Percentiles rank a stretch among this genome's conserved stretches.
Evolutionary conservation across 2,888 invertebrate genomes (phyloP).

Genomic region (Apamea anceps): DNA sequence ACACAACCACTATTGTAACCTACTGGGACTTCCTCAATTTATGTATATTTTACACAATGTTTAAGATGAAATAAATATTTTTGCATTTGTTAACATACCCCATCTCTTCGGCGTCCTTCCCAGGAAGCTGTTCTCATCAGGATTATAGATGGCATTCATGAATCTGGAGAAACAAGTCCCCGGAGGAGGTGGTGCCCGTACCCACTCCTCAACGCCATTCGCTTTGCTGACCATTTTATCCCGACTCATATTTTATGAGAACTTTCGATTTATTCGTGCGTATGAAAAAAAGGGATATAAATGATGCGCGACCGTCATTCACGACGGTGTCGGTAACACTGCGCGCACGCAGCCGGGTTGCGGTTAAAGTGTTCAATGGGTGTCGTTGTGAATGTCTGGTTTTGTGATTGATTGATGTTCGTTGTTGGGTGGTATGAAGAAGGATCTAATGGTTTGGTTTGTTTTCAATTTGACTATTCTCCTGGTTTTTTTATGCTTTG

Average conservation of each 20-base stretch:
- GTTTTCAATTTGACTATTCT: neutral
- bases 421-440: neutral
- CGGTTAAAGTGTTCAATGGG: slow-evolving; percentile 42
- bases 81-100: slow-evolving; percentile 77
- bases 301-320: slow-evolving; percentile 66
- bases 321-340: slow-evolving; percentile 70
- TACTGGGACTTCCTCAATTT: neutral
- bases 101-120: slow-evolving; percentile 86
- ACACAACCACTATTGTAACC: neutral
- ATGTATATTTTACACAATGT: neutral
- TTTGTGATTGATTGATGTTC: slow-evolving; percentile 53
- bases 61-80: neutral
- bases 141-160: slow-evolving; percentile 80
- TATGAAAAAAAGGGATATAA: slow-evolving; percentile 8
- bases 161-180: slow-evolving; percentile 75
- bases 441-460: neutral
- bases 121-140: slow-evolving; percentile 83
- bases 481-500: neutral
- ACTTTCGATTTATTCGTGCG: slow-evolving; percentile 24
- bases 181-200: slow-evolving; percentile 79
- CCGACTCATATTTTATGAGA: neutral
- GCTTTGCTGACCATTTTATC: slow-evolving; percentile 77
- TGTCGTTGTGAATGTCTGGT: slow-evolving; percentile 33
- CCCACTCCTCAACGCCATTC: slow-evolving; percentile 85
- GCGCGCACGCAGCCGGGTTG: slow-evolving; percentile 72